Base-by-base conservation (phyloP, 2,888 invertebrate genomes). In the Tenthredo livida region DNA sequence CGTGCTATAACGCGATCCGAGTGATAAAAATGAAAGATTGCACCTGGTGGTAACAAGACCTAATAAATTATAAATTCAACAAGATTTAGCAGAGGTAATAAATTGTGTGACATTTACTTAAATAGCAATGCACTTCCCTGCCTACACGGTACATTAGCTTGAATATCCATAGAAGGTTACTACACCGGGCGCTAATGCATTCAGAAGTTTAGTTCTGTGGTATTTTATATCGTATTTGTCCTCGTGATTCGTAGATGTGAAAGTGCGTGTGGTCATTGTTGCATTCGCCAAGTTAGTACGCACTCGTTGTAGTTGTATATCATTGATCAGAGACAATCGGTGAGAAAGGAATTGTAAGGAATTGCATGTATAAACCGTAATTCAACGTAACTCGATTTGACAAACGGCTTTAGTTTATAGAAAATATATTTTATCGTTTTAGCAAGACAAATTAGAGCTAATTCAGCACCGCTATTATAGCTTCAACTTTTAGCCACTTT, bases 201-300 rank as follows among this genome's bases (percentile, higher is more conserved):
- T 43, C 67, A 37, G 67, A 67, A 67, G 70, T 50, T 47, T 7
- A 67, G 67, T 83, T 17, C 43, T n/a, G 33, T 33, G 67, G 7
- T 83, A 15, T 65, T 83, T 83, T 47, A 29, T 15, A 15, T 40
- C 67, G 80, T 80, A 73, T 47, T 43, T 61, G 43, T 80, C n/a
- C 17, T 7, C 83, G 47, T 50, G 25, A n/a, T 43, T 9, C 80
- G n/a, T 50, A 82, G 65, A 78, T 58, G 82, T 82, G 82, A 82
- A 82, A 82, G 83, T 67, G 25, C 67, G 47, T 83, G 83, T 70
- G 70, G 21, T 83, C 67, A 43, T 83, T 83, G 67, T 83, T 83
- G 50, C 33, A 25, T 40, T 77, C 50, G 77, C 50, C 47, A 50
- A 17, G 29, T 21, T 50, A n/a, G n/a, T n/a, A 50, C 75, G 47